These are phyloP conservation scores for Bubo bubo DNA, from an alignment of 2,113 vertebrate species.

Conservation along the genomic window DNA sequence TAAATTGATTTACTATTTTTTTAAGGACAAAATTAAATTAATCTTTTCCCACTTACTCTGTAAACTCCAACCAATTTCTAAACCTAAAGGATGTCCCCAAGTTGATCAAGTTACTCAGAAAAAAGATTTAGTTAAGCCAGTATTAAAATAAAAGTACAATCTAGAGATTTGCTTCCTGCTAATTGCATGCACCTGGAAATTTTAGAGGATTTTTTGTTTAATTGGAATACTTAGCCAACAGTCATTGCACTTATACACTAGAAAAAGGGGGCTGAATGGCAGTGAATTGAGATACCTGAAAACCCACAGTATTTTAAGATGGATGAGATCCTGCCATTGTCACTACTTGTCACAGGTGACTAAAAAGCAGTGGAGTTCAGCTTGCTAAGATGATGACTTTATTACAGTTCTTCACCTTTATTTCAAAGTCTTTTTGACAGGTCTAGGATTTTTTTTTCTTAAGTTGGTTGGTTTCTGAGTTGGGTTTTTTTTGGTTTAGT, in stretches of 20 bases:
- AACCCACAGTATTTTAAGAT: background rate
- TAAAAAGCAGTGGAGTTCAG: background rate
- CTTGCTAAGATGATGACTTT: background rate
- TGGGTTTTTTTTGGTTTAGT: background rate
- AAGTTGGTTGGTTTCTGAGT: background rate
- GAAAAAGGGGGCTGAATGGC: background rate
- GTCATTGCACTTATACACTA: background rate
- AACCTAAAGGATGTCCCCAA: background rate
- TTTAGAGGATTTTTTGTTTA: background rate
- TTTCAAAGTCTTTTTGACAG: background rate
- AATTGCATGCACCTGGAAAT: background rate
- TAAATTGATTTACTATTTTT: background rate
- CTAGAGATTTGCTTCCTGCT: background rate
- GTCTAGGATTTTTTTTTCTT: background rate
- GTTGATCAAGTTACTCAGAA: background rate
- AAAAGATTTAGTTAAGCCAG: background rate
- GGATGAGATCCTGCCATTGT: background rate
- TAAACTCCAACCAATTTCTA: background rate
- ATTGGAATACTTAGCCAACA: background rate
- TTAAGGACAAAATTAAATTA: background rate
- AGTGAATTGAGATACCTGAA: background rate
- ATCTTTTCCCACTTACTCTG: background rate
- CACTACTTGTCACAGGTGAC: background rate
- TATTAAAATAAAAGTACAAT: background rate
- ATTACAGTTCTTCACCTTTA: background rate